These are phyloP conservation scores for Heliopora coerulea DNA, from an alignment of 92 coral and sea anemone genomes.

Conservation along the genomic window DNA sequence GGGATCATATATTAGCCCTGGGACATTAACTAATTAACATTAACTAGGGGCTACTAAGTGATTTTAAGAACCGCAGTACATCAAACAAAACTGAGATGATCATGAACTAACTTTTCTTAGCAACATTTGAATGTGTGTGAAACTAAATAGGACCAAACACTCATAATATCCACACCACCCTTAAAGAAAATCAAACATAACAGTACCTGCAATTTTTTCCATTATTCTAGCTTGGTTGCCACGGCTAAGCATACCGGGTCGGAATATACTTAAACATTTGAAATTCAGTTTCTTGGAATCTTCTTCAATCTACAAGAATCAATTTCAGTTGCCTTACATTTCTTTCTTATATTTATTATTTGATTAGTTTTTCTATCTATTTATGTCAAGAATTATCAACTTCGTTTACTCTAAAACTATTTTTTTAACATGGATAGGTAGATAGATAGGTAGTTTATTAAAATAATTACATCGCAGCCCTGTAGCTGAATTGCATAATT, in stretches of 20 bases:
- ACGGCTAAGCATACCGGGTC: constrained; percentile 83
- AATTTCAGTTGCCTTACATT: neutral
- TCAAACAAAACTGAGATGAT: too few species aligned
- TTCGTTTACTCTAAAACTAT: too few species aligned
- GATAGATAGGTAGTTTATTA: too few species aligned
- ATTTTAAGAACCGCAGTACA: too few species aligned
- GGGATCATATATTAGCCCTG: too few species aligned
- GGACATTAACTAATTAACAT: too few species aligned
- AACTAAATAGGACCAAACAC: neutral
- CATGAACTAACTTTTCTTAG: too few species aligned
- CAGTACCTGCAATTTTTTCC: constrained; percentile 72
- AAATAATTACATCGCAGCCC: too few species aligned
- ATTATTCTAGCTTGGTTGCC: constrained; percentile 65
- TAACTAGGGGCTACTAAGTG: too few species aligned
- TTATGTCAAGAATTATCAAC: too few species aligned
- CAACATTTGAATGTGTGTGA: neutral
- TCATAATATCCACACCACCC: neutral
- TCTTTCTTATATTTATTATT: neutral
- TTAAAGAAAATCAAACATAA: neutral
- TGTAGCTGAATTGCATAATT: too few species aligned
- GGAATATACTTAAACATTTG: constrained; percentile 69
- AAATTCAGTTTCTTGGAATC: constrained; percentile 69
- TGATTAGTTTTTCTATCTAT: neutral
- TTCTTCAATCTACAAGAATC: constrained; percentile 65
- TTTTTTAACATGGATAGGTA: too few species aligned